Base-by-base conservation (phyloP, 2,888 invertebrate species). In the Cybosia mesomella region DNA sequence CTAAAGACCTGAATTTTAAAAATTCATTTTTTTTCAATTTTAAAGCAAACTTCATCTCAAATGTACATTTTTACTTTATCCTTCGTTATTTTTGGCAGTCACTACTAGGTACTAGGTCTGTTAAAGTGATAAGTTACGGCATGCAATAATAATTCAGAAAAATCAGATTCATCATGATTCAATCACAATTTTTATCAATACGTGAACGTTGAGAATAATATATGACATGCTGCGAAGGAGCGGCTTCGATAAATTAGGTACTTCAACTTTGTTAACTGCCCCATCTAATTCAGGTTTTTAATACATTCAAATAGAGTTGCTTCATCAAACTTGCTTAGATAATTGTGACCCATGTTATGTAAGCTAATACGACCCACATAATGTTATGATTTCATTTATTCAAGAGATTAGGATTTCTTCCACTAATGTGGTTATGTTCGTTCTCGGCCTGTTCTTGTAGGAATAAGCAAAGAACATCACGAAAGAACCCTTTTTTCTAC, bases 241-340 rank as follows among this genome's bases (percentile, higher is more conserved):
- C 0, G 18, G 39, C 39, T 39, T 15, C 15, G 4, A 39, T 15
- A 5, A 39, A 10, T 18, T 39, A 18, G 18, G 18, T 43, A 18
- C 18, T 43, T 18, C 18, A 18, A 43, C 18, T 43, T 49, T 9
- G 49, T 18, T 49, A 2, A 49, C n/a, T 49, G 49, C 18, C n/a
- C 43, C 49, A 49, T 49, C n/a, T 18, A 15, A 65, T 60, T 68
- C 64, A 24, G 39, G 60, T 70, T 64, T 59, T 11, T 64, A 64
- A 70, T 64, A 49, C 53, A 74, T 72, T 68, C 59, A 60, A 72
- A 49, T 49, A n/a, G 49, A 49, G 49, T 49, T 49, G 49, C 49
- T 49, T 49, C 49, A 49, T 8, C 66, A 49, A 28, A 60, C 49
- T 58, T 66, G 24, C 59, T 66, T 39, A 9, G 63, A 60, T 57